Evolutionary conservation across 92 coral and sea anemone genomes (phyloP), one percentile per base, ranked within the genome.

Genomic region (Zoanthus gigantus): DNA sequence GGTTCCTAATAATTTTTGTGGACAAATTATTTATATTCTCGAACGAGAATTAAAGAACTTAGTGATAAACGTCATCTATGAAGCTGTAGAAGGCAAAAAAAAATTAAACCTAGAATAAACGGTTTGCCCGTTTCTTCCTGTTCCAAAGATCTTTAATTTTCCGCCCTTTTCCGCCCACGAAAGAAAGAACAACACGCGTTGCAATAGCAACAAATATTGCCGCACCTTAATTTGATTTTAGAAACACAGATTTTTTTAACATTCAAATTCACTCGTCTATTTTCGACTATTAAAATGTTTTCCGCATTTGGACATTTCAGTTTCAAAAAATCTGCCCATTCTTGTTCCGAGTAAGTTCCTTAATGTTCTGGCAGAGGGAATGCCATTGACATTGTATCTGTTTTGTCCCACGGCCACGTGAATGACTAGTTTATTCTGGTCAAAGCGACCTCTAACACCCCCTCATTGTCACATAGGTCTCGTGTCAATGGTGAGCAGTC

Each of bases 331-430:
- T n/a, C 7, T 5, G 30, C 30, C 1, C 9, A 14, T 58, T 17
- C 30, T 63, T 6, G 28, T 63, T 17, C n/a, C 69, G 30, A 63
- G 10, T 63, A 50, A 0, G 69, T 63, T 63, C 69, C 30, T 17
- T 23, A 7, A 23, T 63, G 32, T 60, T 60, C 66, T 17, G 23
- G 18, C 29, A 63, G 69, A 63, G 9, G 69, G 30, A 63, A 63
- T 23, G 0, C 4, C 32, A 17, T 63, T 23, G 0, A 3, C 32
- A 17, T 63, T 63, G 69, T 63, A 63, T 63, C 8, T 9, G 29
- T n/a, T 7, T 63, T 63, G 31, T 18, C 69, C 69, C 69, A 63
- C 69, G 69, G 31, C 69, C 69, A 63, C 69, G 69, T 63, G 69
- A 63, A 30, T 63, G 29, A 63, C 69, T 63, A 23, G 69, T n/a